phyloP scores from a whole-genome alignment of 2,888 invertebrate genomes.

The Philhelius pedissequus region DNA sequence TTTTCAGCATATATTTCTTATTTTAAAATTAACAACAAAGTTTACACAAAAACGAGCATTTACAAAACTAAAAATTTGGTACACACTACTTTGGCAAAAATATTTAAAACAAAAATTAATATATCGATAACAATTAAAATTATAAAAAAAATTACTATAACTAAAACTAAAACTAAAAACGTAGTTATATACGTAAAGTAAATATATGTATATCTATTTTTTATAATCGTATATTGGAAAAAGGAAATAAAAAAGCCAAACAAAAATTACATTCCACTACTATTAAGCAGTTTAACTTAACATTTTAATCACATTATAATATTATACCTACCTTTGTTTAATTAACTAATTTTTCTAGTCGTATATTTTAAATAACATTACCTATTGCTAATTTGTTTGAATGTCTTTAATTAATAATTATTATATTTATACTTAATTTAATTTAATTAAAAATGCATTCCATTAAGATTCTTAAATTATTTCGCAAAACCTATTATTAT shows the following conservation, averaged over 20 bases:
- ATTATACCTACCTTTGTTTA: slow-evolving; percentile 11
- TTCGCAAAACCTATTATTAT: slow-evolving; percentile 38
- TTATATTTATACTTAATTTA: slow-evolving; percentile 11
- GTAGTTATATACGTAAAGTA: background rate
- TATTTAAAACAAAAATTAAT: background rate
- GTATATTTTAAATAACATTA: slow-evolving; percentile 47
- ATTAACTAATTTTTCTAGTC: slow-evolving; percentile 64
- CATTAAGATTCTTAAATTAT: slow-evolving; percentile 18
- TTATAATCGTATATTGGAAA: slow-evolving; percentile 59
- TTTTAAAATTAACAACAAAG: background rate
- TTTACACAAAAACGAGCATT: slow-evolving; percentile 42
- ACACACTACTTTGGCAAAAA: background rate
- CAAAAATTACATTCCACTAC: slow-evolving; percentile 40
- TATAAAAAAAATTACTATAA: background rate
- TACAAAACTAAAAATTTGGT: slow-evolving; percentile 4
- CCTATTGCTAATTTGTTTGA: slow-evolving; percentile 53
- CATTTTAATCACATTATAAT: slow-evolving; percentile 35
- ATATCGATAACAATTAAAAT: background rate
- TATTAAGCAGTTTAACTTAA: slow-evolving; percentile 18
- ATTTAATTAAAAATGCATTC: slow-evolving; percentile 31
- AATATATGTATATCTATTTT: slow-evolving; percentile 41
- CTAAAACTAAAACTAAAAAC: slow-evolving; percentile 4
- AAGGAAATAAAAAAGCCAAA: background rate
- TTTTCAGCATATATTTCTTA: background rate
- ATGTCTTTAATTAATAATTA: slow-evolving; percentile 40